These are phyloP conservation scores for Bergia sp. DNA, from an alignment of 92 coral and sea anemone genomes.

Conservation along the genomic window DNA sequence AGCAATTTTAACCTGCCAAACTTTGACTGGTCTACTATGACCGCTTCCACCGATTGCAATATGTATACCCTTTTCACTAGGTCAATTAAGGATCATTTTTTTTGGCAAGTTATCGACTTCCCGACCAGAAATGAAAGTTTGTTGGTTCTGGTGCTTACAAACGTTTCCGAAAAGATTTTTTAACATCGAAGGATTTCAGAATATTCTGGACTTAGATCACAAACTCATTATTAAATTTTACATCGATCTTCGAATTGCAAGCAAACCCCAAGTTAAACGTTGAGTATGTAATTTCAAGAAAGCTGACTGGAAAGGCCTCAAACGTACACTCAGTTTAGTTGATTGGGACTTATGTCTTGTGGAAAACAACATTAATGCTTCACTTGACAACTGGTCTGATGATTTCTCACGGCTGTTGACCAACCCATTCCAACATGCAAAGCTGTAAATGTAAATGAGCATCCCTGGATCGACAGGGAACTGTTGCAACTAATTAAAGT, in stretches of 20 bases:
- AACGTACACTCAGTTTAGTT: slow-evolving; percentile 46
- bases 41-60: slow-evolving; percentile 16
- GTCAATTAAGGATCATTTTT: slow-evolving; percentile 58
- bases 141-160: slow-evolving; percentile 57
- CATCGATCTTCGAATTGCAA: slow-evolving; percentile 43
- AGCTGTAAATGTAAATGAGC: too few species aligned
- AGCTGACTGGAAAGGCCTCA: slow-evolving; percentile 62
- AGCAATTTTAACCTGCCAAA: slow-evolving; percentile 69
- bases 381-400: slow-evolving; percentile 58
- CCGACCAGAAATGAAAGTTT: slow-evolving; percentile 57
- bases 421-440: too few species aligned
- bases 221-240: slow-evolving; percentile 35
- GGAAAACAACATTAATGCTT: slow-evolving; percentile 50
- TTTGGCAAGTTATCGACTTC: slow-evolving; percentile 64
- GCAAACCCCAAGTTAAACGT: slow-evolving; percentile 49
- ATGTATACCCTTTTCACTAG: slow-evolving; percentile 47
- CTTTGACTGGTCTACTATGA: slow-evolving; percentile 61
- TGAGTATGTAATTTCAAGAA: slow-evolving; percentile 55
- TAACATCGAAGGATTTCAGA: too few species aligned
- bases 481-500: slow-evolving; percentile 26
- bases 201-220: too few species aligned
- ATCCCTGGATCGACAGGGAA: too few species aligned
- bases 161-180: slow-evolving; percentile 54
- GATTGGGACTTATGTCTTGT: slow-evolving; percentile 50
- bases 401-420: not conserved